Evolutionary conservation across 2,888 invertebrate genomes (phyloP).

Genomic region (Drosophila putrida): DNA sequence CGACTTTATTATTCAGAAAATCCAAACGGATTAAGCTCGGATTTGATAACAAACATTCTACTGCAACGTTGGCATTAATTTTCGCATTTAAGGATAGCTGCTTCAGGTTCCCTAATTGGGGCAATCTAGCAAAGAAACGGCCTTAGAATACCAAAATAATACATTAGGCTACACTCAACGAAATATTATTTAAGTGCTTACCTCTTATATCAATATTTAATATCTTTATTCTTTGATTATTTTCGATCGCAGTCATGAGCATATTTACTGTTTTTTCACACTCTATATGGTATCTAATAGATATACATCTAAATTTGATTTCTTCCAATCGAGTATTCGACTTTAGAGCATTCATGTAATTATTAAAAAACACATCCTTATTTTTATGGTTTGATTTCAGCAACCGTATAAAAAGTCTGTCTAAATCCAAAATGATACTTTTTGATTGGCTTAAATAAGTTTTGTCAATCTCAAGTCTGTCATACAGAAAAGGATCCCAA

Average conservation of each 20-base stretch:
- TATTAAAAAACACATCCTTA: background rate
- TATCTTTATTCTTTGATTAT: background rate
- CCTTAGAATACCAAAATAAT: background rate
- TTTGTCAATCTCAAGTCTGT: conserved; percentile 1
- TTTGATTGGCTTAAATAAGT: background rate
- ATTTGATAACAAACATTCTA: conserved; percentile 2
- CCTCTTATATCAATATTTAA: conserved; percentile 1
- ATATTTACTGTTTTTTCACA: background rate
- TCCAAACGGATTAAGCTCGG: background rate
- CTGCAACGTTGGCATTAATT: background rate
- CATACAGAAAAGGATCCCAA: background rate
- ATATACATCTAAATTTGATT: background rate
- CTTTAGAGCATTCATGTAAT: background rate
- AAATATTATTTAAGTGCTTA: background rate
- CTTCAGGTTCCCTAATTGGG: background rate
- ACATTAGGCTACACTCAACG: background rate
- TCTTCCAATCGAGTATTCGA: background rate
- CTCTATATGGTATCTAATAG: background rate
- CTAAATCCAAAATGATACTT: background rate
- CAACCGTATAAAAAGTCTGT: background rate
- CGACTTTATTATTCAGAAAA: background rate
- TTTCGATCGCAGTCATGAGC: background rate
- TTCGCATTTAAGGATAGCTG: background rate
- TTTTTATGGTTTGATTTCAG: background rate
- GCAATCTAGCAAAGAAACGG: background rate